phyloP scores from a whole-genome alignment of 2,888 invertebrate genomes.

The Drosophila peninsularis region DNA sequence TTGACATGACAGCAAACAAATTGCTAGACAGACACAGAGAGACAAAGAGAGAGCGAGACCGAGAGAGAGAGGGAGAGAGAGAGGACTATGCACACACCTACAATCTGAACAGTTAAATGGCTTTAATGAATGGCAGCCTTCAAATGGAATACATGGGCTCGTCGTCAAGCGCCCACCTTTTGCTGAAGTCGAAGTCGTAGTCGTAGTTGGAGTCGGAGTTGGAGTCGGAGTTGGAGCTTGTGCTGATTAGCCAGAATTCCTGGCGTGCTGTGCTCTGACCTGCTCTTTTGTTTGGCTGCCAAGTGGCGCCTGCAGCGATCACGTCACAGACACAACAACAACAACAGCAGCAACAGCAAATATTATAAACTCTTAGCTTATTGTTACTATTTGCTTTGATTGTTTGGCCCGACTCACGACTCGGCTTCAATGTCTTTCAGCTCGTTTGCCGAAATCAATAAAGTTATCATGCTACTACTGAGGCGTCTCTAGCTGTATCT shows the following conservation, averaged over 20 bases:
- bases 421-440: constrained; percentile 75
- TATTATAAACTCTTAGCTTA: constrained; percentile 44
- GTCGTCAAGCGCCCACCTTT: constrained; percentile 67
- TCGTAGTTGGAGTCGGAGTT: constrained; percentile 20
- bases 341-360: constrained; percentile 32
- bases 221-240: constrained; percentile 27
- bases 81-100: constrained; percentile 58
- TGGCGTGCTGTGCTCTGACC: constrained; percentile 63
- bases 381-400: constrained; percentile 71
- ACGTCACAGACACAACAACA: constrained; percentile 79
- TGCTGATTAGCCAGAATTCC: constrained; percentile 81
- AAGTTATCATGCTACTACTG: constrained; percentile 55
- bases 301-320: constrained; percentile 81
- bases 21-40: constrained; percentile 51
- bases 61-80: not conserved
- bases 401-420: constrained; percentile 75
- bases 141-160: constrained; percentile 72
- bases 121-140: constrained; percentile 77
- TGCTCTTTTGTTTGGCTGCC: constrained; percentile 78
- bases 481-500: constrained; percentile 51
- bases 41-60: constrained; percentile 4
- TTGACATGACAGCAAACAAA: constrained; percentile 80
- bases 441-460: constrained; percentile 76
- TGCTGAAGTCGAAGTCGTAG: constrained; percentile 20
- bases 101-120: constrained; percentile 63